Conservation (phyloP, 2,888 invertebrate species). For the Nomada fabriciana region DNA sequence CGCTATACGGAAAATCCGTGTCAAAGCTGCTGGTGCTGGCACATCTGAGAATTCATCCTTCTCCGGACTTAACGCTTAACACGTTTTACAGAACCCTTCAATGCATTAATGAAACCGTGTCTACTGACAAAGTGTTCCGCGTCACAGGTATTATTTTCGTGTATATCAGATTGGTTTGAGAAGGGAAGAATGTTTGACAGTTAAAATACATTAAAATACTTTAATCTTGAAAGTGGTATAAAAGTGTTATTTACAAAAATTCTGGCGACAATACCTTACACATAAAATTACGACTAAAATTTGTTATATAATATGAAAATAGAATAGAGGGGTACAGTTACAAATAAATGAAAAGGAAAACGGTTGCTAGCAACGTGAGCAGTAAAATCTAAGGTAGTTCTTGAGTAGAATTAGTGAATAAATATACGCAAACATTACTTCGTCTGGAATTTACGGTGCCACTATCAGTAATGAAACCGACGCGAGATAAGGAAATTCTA, state of each 20-base stretch:
- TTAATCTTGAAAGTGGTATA: no score
- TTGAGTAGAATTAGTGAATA: neutral
- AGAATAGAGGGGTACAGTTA: neutral
- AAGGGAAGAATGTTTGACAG: no score
- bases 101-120: neutral
- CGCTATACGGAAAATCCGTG: constrained; percentile 26
- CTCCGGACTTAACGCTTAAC: neutral
- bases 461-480: constrained; percentile 34
- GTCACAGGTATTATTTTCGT: neutral
- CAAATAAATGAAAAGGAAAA: neutral
- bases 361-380: neutral
- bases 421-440: constrained; percentile 25
- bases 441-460: constrained; percentile 27
- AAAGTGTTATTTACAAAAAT: no score
- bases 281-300: no score
- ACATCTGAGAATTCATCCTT: constrained; percentile 8
- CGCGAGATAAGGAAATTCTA: constrained; percentile 45
- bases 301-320: no score
- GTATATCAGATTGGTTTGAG: no score
- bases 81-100: constrained; percentile 16
- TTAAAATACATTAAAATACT: no score
- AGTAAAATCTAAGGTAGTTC: neutral
- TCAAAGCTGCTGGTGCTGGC: constrained; percentile 16
- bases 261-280: no score
- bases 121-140: neutral